Base-by-base conservation (phyloP, 2,113 vertebrate genomes). In the Elephas maximus region DNA sequence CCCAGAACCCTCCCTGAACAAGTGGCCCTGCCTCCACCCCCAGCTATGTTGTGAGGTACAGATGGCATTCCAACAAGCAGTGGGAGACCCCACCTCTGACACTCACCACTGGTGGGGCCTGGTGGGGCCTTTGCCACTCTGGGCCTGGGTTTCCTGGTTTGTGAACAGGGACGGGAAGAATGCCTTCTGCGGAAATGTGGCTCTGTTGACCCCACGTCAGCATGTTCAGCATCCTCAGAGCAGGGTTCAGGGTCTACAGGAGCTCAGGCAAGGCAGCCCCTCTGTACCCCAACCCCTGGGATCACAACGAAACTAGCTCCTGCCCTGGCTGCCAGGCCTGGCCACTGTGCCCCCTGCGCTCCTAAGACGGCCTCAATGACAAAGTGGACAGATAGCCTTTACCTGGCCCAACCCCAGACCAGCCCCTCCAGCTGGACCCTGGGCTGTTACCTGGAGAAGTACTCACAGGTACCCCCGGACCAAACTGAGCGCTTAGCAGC, bases 321-420 rank as follows among this genome's bases (percentile, higher is more conserved):
- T 23, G 14, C 11, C 2, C 2, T 0, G 65, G 23, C 4, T 8
- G 20, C 24, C n/a, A 51, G 37, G 51, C 24, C 30, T 3, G 44
- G 71, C 0, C 0, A 0, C 37, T 0, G 1, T 12, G 11, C 60
- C 57, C 90, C 15, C n/a, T 5, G 2, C 0, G 8, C 18, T 37
- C 21, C 74, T 57, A 3, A 8, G 28, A 1, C 26, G 21, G 41
- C 45, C 69, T 37, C 4, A 0, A 2, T 20, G 53, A 10, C 11
- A 8, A 24, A 69, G 3, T 24, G 23, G 9, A 71, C 21, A 45
- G 65, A 37, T 0, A 0, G 44, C 44, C 26, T 65, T 4, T 26
- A 5, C 33, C 48, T 67, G 21, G 18, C 60, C 60, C 60, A 21
- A 26, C 33, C 15, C 44, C 6, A 7, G 41, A 12, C 14, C 45